Conservation (phyloP, 2,888 invertebrate genomes). For the Sipha maydis region DNA sequence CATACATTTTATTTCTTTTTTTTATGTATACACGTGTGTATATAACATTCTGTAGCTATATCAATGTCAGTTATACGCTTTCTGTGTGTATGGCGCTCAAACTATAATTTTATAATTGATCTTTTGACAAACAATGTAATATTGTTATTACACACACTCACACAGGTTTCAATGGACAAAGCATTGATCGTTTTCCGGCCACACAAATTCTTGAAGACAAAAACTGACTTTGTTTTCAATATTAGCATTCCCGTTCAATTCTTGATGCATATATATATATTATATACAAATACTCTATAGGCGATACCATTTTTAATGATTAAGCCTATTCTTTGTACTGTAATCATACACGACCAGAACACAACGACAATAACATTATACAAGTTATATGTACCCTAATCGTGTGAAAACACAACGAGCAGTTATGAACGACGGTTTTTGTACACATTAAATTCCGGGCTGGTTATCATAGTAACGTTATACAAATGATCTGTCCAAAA, state of each 20-base stretch:
- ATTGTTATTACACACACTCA: neutral
- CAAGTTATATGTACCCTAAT: neutral
- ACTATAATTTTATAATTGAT: constrained; percentile 15
- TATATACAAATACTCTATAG: neutral
- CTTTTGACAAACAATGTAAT: neutral
- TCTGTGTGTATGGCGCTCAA: constrained; percentile 18
- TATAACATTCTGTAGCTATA: neutral
- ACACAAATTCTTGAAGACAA: constrained; percentile 3
- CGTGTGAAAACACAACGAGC: neutral
- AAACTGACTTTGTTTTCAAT: neutral
- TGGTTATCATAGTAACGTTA: no score
- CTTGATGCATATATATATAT: neutral
- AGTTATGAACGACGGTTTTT: neutral
- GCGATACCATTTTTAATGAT: neutral
- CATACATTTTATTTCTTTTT: neutral
- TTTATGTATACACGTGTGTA: neutral
- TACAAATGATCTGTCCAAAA: neutral
- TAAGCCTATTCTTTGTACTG: neutral
- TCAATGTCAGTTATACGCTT: neutral
- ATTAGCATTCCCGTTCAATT: neutral
- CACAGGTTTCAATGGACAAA: neutral
- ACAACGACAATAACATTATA: neutral
- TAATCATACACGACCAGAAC: neutral
- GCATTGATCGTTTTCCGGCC: constrained; percentile 3
- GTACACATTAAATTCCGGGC: no score